Evolutionary conservation across 2,113 vertebrate species (phyloP).

Genomic region (Ia io): DNA sequence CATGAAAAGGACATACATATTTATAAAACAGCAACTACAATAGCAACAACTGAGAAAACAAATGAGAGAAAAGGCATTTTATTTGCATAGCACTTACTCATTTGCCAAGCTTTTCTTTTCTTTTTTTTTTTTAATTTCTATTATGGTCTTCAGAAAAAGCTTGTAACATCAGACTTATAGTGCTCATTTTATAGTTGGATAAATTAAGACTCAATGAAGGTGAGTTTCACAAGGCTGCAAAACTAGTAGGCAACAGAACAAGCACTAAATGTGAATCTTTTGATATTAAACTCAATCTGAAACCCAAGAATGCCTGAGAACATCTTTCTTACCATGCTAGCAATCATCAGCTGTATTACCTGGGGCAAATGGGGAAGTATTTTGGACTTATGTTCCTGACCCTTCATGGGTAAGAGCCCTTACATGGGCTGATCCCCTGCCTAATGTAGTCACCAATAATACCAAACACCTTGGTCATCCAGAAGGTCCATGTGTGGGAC

Average conservation of each 20-base stretch:
- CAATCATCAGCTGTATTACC: too few species aligned
- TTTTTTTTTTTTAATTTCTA: conserved; percentile 7
- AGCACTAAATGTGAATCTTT: not conserved
- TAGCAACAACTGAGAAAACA: conserved; percentile 1
- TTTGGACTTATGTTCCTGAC: too few species aligned
- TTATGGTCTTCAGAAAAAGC: conserved; percentile 42
- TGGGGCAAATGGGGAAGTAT: too few species aligned
- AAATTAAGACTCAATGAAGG: conserved; percentile 39
- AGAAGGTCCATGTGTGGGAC: too few species aligned
- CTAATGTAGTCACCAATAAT: too few species aligned
- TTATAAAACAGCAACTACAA: conserved; percentile 40
- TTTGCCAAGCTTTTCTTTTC: conserved; percentile 9
- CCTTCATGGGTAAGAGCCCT: too few species aligned
- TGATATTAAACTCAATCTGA: not conserved
- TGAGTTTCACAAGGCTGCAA: conserved; percentile 28
- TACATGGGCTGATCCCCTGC: too few species aligned
- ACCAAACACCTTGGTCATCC: too few species aligned
- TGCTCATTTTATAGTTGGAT: conserved; percentile 13
- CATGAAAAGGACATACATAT: conserved; percentile 18
- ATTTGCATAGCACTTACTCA: conserved; percentile 37
- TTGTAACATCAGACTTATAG: not conserved
- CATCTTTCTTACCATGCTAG: too few species aligned
- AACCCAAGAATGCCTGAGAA: too few species aligned
- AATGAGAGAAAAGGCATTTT: conserved; percentile 15
- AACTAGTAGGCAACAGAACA: not conserved